Percentiles rank a stretch among this genome's conserved stretches.
Conservation (phyloP, 2,797 vertebrate genomes). For the Tolypeutes matacus region DNA sequence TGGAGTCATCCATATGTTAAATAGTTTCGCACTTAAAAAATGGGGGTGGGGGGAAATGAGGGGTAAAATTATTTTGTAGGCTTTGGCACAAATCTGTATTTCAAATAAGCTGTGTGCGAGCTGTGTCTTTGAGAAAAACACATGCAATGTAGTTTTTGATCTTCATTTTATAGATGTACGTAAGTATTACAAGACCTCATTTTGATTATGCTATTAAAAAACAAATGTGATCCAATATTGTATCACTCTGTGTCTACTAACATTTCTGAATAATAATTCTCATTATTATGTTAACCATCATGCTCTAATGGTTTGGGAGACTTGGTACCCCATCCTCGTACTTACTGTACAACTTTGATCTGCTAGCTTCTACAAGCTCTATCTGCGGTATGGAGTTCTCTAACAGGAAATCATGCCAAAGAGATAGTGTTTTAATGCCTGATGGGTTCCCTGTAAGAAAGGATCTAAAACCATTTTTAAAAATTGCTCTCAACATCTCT, state of each 20-base stretch:
- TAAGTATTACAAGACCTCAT: constrained; percentile 78
- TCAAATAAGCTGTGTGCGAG: constrained; percentile 69
- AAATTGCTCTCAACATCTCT: constrained; percentile 9
- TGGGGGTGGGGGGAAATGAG: constrained; percentile 59
- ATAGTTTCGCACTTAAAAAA: constrained; percentile 63
- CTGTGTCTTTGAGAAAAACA: constrained; percentile 75
- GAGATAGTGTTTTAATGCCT: background rate
- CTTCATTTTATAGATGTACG: constrained; percentile 78
- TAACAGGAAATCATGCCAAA: background rate
- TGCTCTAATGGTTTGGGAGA: constrained; percentile 5
- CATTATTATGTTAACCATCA: background rate
- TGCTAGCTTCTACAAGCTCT: background rate
- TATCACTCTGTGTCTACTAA: constrained; percentile 47
- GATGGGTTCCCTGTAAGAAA: background rate
- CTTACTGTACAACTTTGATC: background rate
- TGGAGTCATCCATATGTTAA: constrained; percentile 60
- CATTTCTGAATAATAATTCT: constrained; percentile 64
- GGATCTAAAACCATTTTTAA: background rate
- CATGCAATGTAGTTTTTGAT: constrained; percentile 75
- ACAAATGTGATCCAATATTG: constrained; percentile 76
- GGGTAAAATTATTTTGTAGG: constrained; percentile 70
- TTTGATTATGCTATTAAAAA: constrained; percentile 81
- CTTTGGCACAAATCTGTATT: constrained; percentile 70
- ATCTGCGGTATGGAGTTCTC: background rate
- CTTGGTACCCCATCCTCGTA: background rate